These are phyloP conservation scores for Dione juno DNA, from an alignment of 2,888 invertebrate species.

Conservation along the genomic window DNA sequence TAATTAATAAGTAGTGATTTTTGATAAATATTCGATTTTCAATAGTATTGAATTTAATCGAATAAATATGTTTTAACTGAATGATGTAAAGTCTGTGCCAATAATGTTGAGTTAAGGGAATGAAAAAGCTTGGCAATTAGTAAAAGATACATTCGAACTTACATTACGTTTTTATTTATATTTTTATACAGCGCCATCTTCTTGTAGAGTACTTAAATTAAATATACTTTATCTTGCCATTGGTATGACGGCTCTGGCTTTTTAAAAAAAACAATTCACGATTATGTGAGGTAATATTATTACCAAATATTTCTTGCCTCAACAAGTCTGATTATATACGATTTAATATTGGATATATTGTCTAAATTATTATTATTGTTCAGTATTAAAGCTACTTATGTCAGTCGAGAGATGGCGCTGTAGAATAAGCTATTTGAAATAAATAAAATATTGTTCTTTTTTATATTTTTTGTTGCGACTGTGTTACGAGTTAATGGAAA, in stretches of 20 bases:
- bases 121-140: slow-evolving; percentile 31
- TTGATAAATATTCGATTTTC: not conserved
- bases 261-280: not conserved
- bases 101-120: slow-evolving; percentile 27
- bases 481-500: slow-evolving; percentile 36
- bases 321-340: slow-evolving; percentile 33
- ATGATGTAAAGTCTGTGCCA: slow-evolving; percentile 41
- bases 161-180: slow-evolving; percentile 3
- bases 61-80: slow-evolving; percentile 11
- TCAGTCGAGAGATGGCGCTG: slow-evolving; percentile 39
- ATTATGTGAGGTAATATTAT: slow-evolving; percentile 12
- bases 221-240: slow-evolving; percentile 12
- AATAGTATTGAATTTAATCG: not conserved
- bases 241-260: not conserved
- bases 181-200: slow-evolving; percentile 26
- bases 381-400: slow-evolving; percentile 16
- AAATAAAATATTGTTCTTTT: slow-evolving; percentile 2
- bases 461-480: slow-evolving; percentile 36
- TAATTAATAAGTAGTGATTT: not conserved
- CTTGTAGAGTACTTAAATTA: slow-evolving; percentile 2
- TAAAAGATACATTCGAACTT: slow-evolving; percentile 25
- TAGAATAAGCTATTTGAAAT: not conserved
- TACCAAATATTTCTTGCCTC: slow-evolving; percentile 37
- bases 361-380: slow-evolving; percentile 1
- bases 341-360: not conserved